Evolutionary conservation across 2,113 vertebrate genomes (phyloP), one percentile per base, ranked within the genome.

Genomic region (Nycticryphes semicollaris): DNA sequence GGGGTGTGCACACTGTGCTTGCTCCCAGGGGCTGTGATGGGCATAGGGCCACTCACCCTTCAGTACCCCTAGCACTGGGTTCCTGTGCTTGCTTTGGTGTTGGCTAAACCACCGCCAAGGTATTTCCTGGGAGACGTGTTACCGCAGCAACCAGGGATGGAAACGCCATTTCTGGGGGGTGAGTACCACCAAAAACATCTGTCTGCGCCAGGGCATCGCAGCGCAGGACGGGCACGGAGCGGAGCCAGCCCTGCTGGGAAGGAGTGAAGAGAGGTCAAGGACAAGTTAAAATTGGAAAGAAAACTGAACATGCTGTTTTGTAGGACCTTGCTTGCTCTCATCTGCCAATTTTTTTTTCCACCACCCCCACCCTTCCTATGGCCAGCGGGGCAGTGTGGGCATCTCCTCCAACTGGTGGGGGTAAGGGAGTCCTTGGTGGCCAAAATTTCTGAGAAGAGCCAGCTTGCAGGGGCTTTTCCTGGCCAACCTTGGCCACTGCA

Each of bases 221-320:
- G 84, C 10, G 10, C 7, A 2, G 93, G 84, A n/a, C 24, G 33
- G 87, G 69, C 22, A 59, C 54, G 3, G 87, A 94, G 72, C 48
- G 0, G 4, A 94, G 96, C 77, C 96, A 96, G 84, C 70, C 67
- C 48, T 92, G 89, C 91, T 89, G 94, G 95, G 92, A 96, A 77
- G 96, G 91, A 94, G 89, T 0, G 19, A 89, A 84, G 70, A 72
- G 87, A 96, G 96, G 96, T 94, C 96, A 94, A 91, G 95, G 93
- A 94, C 87, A 95, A 96, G 95, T 96, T 96, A 96, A 97, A 97
- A 96, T 91, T 96, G 96, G 96, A 97, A 97, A 94, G 93, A 87
- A 95, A 92, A 84, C 92, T 95, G 96, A 96, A 96, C 94, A 92
- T 97, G 95, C 89, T 2, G 95, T 96, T 95, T 96, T 18, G 2